Base-by-base conservation (phyloP, 92 coral and sea anemone species). In the Diadumene lineata region DNA sequence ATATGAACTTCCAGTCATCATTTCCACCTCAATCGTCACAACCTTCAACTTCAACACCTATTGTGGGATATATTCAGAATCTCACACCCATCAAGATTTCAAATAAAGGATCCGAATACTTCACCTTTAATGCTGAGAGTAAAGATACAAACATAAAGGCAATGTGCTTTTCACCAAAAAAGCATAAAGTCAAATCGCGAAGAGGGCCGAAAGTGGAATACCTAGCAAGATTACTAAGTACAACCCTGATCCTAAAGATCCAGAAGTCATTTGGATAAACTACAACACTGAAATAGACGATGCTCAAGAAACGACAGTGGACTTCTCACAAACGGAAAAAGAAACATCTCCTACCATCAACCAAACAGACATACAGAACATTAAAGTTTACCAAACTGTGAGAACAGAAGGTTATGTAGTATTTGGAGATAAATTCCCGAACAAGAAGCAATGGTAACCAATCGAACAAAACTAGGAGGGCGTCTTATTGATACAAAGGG, bases 251-350 rank as follows among this genome's bases (percentile, higher is more conserved):
- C 30, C 34, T 60, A 73, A 56, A 30, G 89, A 84, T 72, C 62
- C 79, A 72, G 24, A 84, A 32, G 88, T 79, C 17, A 81, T 53
- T 23, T 81, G 85, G 85, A 74, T 81, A 43, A 66, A 74, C 60
- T 38, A 66, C 51, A 56, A 56, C 68, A 81, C 85, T 65, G 74
- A 78, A 55, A 78, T 78, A 46, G 43, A 78, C 66, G 68, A 81
- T 51, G 85, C 80, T 57, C 13, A 4, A 64, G 60, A 43, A 75
- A 73, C 51, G 68, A 73, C 31, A 74, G 30, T 21, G 74, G 60
- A 66, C 65, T 81, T 56, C 50, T 30, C 63, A n/a, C n/a, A n/a
- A n/a, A n/a, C n/a, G n/a, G n/a, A n/a, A n/a, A n/a, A n/a, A n/a
- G n/a, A n/a, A n/a, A n/a, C n/a, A n/a, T n/a, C n/a, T n/a, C n/a